Evolutionary conservation across 37 sponge, comb jelly and placozoan genomes (phyloP).

Genomic region (Corticium candelabrum): DNA sequence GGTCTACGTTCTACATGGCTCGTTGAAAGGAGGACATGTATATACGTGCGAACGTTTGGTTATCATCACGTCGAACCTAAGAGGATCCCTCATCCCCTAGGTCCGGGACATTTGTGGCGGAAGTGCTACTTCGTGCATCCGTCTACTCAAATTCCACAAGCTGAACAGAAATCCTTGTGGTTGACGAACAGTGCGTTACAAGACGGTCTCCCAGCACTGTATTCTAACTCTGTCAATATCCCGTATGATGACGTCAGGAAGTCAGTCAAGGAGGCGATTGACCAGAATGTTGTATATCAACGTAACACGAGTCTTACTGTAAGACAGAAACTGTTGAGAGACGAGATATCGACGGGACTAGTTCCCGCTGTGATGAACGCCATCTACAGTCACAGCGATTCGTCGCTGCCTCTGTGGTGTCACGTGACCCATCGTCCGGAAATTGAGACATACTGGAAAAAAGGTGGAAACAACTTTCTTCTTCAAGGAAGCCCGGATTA

Average conservation of each 20-base stretch:
- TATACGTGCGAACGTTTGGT: conserved; percentile 36
- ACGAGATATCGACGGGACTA: neutral
- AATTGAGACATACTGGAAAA: neutral
- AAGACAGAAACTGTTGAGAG: too few species aligned
- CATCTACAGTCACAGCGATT: neutral
- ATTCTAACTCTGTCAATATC: neutral
- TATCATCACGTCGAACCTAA: conserved; percentile 51
- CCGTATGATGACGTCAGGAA: neutral
- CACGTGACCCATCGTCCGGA: neutral
- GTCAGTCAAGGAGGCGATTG: neutral
- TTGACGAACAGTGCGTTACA: conserved; percentile 47
- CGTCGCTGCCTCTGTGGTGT: neutral
- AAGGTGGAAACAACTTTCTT: neutral
- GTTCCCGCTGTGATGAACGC: neutral
- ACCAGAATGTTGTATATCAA: too few species aligned
- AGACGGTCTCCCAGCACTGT: conserved; percentile 30
- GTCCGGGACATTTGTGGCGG: conserved; percentile 54
- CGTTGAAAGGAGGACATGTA: too few species aligned
- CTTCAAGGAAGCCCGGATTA: neutral
- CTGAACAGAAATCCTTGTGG: conserved; percentile 52
- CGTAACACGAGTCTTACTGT: too few species aligned
- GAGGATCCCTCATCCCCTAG: conserved; percentile 59
- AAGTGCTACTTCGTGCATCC: conserved; percentile 63
- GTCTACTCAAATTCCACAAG: conserved; percentile 11
- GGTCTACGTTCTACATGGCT: too few species aligned